phyloP scores from a whole-genome alignment of 2,888 invertebrate species.

The Yponomeuta sedellus region DNA sequence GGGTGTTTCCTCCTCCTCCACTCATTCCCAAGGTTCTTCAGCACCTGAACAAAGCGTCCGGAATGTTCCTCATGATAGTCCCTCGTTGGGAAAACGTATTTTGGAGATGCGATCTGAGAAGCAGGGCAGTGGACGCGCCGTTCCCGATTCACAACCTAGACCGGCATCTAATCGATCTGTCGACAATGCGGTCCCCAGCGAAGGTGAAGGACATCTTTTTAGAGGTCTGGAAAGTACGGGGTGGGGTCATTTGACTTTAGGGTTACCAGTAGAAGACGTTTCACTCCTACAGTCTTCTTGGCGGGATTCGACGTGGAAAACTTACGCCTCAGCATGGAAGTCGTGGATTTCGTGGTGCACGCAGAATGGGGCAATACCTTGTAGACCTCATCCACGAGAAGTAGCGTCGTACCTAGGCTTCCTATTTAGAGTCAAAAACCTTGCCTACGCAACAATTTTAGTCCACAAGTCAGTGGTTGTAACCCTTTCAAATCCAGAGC shows the following conservation, averaged over 20 bases:
- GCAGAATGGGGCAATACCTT: too few relatives aligned
- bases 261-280: too few relatives aligned
- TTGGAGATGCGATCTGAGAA: slow-evolving; percentile 20
- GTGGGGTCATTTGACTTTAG: too few relatives aligned
- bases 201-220: too few relatives aligned
- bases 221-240: too few relatives aligned
- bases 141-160: not conserved
- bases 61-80: not conserved
- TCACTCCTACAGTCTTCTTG: too few relatives aligned
- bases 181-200: too few relatives aligned
- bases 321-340: too few relatives aligned
- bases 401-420: not conserved
- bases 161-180: too few relatives aligned
- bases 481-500: not conserved
- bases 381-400: too few relatives aligned
- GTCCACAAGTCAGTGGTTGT: slow-evolving; percentile 8
- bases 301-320: too few relatives aligned
- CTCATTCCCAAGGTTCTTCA: slow-evolving; percentile 23
- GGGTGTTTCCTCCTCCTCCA: slow-evolving; percentile 28
- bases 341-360: too few relatives aligned
- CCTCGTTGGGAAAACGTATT: slow-evolving; percentile 26
- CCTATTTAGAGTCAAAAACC: not conserved
- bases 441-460: slow-evolving; percentile 9
- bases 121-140: slow-evolving; percentile 4
- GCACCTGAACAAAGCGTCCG: slow-evolving; percentile 6